phyloP scores from a whole-genome alignment of 2,888 invertebrate genomes.

The Noctua comes region DNA sequence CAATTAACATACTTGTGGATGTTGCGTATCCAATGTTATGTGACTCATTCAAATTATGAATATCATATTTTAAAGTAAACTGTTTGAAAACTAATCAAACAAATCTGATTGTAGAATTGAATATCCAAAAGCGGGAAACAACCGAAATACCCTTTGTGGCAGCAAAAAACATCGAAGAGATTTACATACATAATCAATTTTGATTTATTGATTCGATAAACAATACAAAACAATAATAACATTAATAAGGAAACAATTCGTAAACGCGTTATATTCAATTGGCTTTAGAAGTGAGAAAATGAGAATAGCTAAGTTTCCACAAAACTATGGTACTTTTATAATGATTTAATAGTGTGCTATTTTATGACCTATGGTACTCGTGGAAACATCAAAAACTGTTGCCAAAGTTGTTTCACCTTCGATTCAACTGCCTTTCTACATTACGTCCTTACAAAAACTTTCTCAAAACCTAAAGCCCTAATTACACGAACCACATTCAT shows the following conservation, averaged over 20 bases:
- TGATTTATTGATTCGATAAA: slow-evolving; percentile 31
- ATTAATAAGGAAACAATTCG: slow-evolving; percentile 1
- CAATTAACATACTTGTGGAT: background rate
- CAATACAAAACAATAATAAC: slow-evolving; percentile 13
- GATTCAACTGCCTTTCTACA: background rate
- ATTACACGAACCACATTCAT: slow-evolving; percentile 33
- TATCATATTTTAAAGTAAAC: background rate
- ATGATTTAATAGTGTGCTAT: background rate
- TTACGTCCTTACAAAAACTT: background rate
- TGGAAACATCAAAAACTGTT: background rate
- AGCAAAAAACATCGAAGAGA: slow-evolving; percentile 13
- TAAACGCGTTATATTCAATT: slow-evolving; percentile 11
- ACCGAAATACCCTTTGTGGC: slow-evolving; percentile 3
- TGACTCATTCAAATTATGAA: background rate
- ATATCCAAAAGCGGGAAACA: slow-evolving; percentile 6
- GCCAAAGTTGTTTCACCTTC: background rate
- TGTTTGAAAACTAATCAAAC: slow-evolving; percentile 15
- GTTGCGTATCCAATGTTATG: background rate
- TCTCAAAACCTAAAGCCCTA: slow-evolving; percentile 1
- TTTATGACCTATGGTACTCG: background rate
- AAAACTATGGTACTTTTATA: background rate
- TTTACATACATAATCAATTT: slow-evolving; percentile 30
- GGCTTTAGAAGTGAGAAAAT: background rate
- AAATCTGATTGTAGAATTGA: slow-evolving; percentile 1
- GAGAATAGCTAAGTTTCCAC: background rate